Percentiles rank a stretch among this genome's conserved stretches.
phyloP scores from a whole-genome alignment of 2,113 vertebrate genomes.

The Xerus inauris region DNA sequence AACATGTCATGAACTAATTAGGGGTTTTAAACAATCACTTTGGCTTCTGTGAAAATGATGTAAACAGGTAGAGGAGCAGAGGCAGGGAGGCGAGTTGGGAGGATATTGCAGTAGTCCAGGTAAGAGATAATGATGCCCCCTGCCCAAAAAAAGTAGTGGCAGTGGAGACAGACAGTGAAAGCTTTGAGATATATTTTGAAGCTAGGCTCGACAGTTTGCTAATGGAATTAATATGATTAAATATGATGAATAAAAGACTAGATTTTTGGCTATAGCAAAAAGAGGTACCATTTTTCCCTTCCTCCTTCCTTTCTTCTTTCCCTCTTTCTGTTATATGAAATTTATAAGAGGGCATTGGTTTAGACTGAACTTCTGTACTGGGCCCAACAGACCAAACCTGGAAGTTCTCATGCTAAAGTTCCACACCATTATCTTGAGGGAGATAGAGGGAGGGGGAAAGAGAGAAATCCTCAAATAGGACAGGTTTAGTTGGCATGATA shows the following conservation, averaged over 20 bases:
- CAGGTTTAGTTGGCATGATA: neutral
- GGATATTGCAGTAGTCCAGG: neutral
- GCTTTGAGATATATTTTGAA: neutral
- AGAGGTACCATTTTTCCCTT: neutral
- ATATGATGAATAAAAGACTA: neutral
- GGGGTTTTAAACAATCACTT: neutral
- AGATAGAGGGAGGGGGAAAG: neutral
- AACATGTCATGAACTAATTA: neutral
- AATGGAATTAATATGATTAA: neutral
- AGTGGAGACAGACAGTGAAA: neutral
- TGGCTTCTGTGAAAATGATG: constrained; percentile 1
- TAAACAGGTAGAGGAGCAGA: neutral
- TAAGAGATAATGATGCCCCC: neutral
- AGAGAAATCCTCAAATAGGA: neutral
- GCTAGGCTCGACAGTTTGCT: neutral
- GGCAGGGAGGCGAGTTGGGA: neutral
- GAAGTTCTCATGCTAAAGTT: neutral
- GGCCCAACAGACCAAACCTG: neutral
- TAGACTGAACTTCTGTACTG: neutral
- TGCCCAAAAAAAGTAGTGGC: neutral
- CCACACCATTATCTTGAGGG: neutral
- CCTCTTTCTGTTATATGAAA: neutral
- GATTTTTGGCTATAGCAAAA: constrained; percentile 22
- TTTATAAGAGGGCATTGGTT: neutral
- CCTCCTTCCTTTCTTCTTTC: neutral